Evolutionary conservation across 2,888 invertebrate species (phyloP).

Genomic region (Hydroisotoma schaefferi): DNA sequence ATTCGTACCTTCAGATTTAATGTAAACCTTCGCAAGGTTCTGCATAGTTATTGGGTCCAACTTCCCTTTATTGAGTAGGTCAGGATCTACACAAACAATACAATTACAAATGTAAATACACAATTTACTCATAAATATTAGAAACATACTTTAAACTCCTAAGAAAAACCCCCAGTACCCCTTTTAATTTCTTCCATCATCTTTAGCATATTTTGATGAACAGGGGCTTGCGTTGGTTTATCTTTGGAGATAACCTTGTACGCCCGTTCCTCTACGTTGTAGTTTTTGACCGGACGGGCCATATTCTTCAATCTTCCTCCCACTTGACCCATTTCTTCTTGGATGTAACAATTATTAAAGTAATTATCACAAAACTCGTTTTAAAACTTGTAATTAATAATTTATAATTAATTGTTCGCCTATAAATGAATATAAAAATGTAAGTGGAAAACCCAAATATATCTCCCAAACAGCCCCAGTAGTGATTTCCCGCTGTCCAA

Average conservation of each 20-base stretch:
- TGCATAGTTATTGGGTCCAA: conserved; percentile 26
- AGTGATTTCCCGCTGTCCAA: too few species aligned
- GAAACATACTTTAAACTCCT: not conserved
- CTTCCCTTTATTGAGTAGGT: conserved; percentile 53
- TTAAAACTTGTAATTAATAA: too few species aligned
- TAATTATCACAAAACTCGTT: too few species aligned
- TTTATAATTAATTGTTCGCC: too few species aligned
- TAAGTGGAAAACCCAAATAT: too few species aligned
- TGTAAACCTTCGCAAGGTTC: conserved; percentile 47
- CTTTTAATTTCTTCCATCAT: conserved; percentile 64
- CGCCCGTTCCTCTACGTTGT: conserved; percentile 73
- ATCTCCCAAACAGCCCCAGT: too few species aligned
- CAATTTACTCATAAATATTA: not conserved
- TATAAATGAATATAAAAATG: too few species aligned
- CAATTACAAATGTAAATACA: not conserved
- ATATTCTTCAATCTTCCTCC: not conserved
- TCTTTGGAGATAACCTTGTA: conserved; percentile 65
- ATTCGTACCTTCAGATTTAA: conserved; percentile 53
- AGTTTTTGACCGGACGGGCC: conserved; percentile 56
- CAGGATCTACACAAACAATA: conserved; percentile 58
- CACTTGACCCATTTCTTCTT: conserved; percentile 3
- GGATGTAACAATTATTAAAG: too few species aligned
- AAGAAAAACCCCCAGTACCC: conserved; percentile 51
- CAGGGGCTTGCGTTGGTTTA: conserved; percentile 67
- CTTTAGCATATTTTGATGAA: conserved; percentile 59